These are phyloP conservation scores for Mesocricetus auratus DNA, from an alignment of 2,113 vertebrate genomes.

Conservation along the genomic window DNA sequence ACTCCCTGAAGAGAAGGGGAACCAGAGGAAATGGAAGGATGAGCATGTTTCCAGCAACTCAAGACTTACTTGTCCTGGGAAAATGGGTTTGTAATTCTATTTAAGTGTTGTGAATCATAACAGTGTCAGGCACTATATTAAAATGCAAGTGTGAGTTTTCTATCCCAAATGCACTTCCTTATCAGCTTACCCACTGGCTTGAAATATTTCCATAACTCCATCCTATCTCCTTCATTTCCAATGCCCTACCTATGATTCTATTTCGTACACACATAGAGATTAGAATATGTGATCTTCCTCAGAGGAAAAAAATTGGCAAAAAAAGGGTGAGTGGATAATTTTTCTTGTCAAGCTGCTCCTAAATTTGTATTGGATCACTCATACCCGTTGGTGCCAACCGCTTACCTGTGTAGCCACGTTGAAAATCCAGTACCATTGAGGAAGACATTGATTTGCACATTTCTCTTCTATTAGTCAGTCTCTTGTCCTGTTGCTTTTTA, in stretches of 20 bases:
- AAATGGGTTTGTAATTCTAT: neutral
- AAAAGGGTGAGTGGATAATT: conserved; percentile 68
- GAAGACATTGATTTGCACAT: conserved; percentile 68
- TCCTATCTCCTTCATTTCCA: conserved; percentile 36
- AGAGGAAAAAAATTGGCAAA: conserved; percentile 70
- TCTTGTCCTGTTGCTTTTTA: conserved; percentile 70
- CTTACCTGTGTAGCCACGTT: conserved; percentile 13
- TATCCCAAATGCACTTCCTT: conserved; percentile 64
- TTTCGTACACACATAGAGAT: conserved; percentile 62
- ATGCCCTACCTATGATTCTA: conserved; percentile 61
- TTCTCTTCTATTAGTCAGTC: conserved; percentile 61
- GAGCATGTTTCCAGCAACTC: neutral
- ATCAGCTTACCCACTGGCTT: conserved; percentile 65
- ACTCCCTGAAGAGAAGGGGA: neutral
- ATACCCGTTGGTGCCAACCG: conserved; percentile 34
- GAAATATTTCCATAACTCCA: conserved; percentile 71
- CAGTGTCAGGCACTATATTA: conserved; percentile 53
- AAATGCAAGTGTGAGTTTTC: conserved; percentile 58
- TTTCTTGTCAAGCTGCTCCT: conserved; percentile 68
- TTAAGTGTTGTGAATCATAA: conserved; percentile 8
- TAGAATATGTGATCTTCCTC: conserved; percentile 65
- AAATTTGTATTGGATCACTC: conserved; percentile 67
- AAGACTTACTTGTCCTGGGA: conserved; percentile 23
- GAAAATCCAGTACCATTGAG: conserved; percentile 23
- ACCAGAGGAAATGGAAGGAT: neutral